Evolutionary conservation across 2,888 invertebrate species (phyloP).

Genomic region (Onchidella celtica): DNA sequence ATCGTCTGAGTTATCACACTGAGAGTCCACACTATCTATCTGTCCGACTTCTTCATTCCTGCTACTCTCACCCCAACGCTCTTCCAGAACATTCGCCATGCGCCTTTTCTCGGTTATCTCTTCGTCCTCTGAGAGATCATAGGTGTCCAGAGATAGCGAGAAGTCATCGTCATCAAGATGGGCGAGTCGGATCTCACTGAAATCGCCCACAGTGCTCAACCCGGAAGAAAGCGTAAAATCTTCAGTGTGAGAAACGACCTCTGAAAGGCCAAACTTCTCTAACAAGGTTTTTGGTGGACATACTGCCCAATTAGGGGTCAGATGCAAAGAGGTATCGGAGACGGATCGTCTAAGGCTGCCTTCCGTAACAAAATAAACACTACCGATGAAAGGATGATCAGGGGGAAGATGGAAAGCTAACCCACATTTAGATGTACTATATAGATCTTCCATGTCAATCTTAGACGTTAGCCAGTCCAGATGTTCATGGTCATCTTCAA

Average conservation of each 20-base stretch:
- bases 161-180: background rate
- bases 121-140: background rate
- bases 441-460: background rate
- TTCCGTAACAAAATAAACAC: background rate
- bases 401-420: background rate
- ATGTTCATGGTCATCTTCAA: conserved; percentile 16
- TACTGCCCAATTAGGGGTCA: too few relatives aligned
- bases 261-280: too few relatives aligned
- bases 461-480: conserved; percentile 25
- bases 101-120: background rate
- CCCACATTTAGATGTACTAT: background rate
- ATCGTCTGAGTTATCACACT: background rate
- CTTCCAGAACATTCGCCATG: conserved; percentile 15
- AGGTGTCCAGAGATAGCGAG: background rate
- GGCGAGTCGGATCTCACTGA: background rate
- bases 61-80: conserved; percentile 21
- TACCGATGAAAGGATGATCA: background rate
- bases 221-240: background rate
- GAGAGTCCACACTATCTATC: too few relatives aligned
- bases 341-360: background rate
- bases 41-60: too few relatives aligned
- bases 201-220: background rate
- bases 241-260: background rate
- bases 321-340: background rate
- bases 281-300: background rate